Percentiles rank a stretch among this genome's conserved stretches.
Evolutionary conservation across 2,888 invertebrate genomes (phyloP).

Genomic region (Phragmatobia fuliginosa): DNA sequence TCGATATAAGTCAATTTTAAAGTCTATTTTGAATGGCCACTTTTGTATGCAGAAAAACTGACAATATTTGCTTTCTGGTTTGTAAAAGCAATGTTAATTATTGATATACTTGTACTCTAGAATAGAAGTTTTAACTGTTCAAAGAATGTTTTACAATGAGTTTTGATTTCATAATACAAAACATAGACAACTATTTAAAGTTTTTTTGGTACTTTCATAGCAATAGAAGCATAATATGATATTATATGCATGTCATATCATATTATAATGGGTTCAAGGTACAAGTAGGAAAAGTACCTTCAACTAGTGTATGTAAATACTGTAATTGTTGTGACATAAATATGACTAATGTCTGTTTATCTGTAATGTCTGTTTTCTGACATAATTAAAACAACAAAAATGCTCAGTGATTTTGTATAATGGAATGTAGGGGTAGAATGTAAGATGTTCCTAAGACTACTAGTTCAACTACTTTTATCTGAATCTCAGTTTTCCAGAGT

Average conservation of each 20-base stretch:
- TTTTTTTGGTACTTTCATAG: neutral
- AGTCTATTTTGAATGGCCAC: neutral
- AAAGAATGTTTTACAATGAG: neutral
- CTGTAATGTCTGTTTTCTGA: too few species aligned
- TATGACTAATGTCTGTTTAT: neutral
- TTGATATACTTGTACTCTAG: neutral
- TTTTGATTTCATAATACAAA: neutral
- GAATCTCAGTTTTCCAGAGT: too few species aligned
- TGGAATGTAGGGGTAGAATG: too few species aligned
- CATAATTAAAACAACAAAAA: too few species aligned
- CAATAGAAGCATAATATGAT: neutral
- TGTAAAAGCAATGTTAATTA: neutral
- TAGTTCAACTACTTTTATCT: too few species aligned
- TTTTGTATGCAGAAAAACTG: neutral
- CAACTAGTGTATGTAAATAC: neutral
- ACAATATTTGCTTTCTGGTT: neutral
- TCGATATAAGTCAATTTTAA: neutral
- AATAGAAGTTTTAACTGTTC: neutral
- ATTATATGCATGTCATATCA: neutral
- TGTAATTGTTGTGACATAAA: neutral
- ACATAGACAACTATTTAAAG: neutral
- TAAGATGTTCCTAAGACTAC: too few species aligned
- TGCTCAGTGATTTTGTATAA: too few species aligned
- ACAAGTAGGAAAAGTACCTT: neutral
- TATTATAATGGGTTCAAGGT: neutral